Percentiles rank a stretch among this genome's conserved stretches.
Evolutionary conservation across 2,888 invertebrate genomes (phyloP).

Genomic region (Aspidiotus rigidus): DNA sequence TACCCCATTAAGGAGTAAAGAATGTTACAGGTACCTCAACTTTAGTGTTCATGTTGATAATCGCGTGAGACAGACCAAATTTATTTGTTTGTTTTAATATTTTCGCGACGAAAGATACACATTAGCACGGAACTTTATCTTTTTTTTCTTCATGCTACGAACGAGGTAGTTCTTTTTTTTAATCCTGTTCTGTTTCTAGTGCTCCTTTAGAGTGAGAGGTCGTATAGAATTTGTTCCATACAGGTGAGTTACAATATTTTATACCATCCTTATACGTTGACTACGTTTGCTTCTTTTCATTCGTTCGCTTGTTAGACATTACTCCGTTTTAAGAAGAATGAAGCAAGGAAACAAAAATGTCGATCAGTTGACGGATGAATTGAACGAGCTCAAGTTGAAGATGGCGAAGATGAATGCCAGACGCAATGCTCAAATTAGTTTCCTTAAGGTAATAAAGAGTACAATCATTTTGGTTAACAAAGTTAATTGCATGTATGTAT

Average conservation of each 20-base stretch:
- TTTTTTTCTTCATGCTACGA: constrained; percentile 11
- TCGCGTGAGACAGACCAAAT: constrained; percentile 25
- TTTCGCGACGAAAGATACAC: constrained; percentile 27
- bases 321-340: neutral
- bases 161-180: neutral
- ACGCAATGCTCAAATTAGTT: constrained; percentile 28
- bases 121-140: constrained; percentile 27
- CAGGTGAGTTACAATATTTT: neutral
- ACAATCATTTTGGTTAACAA: neutral
- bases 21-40: constrained; percentile 18
- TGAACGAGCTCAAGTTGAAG: constrained; percentile 20
- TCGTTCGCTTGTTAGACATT: no score
- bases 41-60: constrained; percentile 23
- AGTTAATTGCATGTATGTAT: no score
- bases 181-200: neutral
- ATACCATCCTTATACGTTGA: no score
- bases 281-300: no score
- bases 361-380: constrained; percentile 20
- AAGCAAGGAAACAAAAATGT: neutral
- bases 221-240: neutral
- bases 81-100: constrained; percentile 19
- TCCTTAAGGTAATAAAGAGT: constrained; percentile 5
- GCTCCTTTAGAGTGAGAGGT: neutral
- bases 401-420: constrained; percentile 28
- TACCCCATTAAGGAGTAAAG: constrained; percentile 26